A percentile compares a stretch with the other conserved stretches of the same genome.
These are phyloP conservation scores for Maccullochella peelii DNA, from an alignment of 2,113 vertebrate genomes.

Conservation along the genomic window DNA sequence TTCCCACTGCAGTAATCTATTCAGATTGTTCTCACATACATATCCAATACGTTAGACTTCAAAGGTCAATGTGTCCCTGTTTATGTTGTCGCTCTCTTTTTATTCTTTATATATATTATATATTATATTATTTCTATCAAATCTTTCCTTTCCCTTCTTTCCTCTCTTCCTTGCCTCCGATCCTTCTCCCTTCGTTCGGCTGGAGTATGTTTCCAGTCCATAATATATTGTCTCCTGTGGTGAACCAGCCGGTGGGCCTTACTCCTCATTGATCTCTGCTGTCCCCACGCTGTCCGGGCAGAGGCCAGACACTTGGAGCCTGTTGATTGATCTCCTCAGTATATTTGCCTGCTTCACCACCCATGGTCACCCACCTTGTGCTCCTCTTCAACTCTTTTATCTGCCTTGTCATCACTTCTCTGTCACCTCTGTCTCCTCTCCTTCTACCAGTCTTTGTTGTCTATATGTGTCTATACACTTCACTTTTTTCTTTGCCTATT, in stretches of 20 bases:
- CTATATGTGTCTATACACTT: too few species aligned
- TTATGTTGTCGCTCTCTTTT: not conserved
- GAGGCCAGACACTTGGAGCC: constrained; percentile 60
- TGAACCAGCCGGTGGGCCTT: constrained; percentile 66
- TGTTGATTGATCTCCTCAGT: constrained; percentile 76
- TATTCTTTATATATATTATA: too few species aligned
- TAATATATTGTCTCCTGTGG: constrained; percentile 68
- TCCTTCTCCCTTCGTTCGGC: not conserved
- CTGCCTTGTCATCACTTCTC: constrained; percentile 9
- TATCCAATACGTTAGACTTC: not conserved
- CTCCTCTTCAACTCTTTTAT: constrained; percentile 23
- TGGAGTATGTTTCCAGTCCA: constrained; percentile 55
- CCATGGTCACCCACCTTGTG: constrained; percentile 9
- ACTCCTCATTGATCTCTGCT: constrained; percentile 78
- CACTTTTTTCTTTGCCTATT: not conserved
- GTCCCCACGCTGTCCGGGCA: constrained; percentile 36
- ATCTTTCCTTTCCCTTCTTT: not conserved
- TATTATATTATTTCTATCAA: too few species aligned
- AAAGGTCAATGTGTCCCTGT: not conserved
- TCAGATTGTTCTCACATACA: constrained; percentile 11
- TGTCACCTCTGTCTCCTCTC: constrained; percentile 15
- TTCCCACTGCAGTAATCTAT: constrained; percentile 2
- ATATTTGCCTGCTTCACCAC: constrained; percentile 42
- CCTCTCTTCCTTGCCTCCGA: not conserved
- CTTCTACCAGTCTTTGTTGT: not conserved